These are phyloP conservation scores for Bombus waltoni DNA, from an alignment of 1,140 invertebrate species.

Conservation along the genomic window DNA sequence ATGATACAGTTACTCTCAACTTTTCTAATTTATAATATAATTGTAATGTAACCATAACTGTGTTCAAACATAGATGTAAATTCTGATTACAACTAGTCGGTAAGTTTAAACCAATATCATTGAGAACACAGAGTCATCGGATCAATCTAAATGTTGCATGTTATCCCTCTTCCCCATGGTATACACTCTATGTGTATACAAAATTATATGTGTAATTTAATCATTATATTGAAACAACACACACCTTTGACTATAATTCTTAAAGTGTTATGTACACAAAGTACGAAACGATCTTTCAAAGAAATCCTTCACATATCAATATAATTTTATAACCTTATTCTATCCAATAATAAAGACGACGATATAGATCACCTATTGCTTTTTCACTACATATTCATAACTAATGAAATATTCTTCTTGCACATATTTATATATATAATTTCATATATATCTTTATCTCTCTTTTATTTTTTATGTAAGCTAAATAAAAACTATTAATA, in stretches of 20 bases:
- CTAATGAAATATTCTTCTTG: conserved; percentile 12
- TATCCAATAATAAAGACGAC: conserved; percentile 59
- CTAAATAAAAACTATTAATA: conserved; percentile 22
- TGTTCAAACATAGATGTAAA: conserved; percentile 25
- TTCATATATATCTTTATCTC: conserved; percentile 13
- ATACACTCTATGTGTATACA: conserved; percentile 40
- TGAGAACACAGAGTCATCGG: conserved; percentile 39
- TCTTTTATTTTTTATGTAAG: neutral
- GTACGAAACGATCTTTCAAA: conserved; percentile 24
- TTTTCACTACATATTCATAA: conserved; percentile 1
- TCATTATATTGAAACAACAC: conserved; percentile 40
- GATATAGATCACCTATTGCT: conserved; percentile 38
- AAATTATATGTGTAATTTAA: conserved; percentile 40
- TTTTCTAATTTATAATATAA: conserved; percentile 44
- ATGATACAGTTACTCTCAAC: conserved; percentile 24
- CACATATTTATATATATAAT: neutral
- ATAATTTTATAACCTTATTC: conserved; percentile 26
- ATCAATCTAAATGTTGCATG: conserved; percentile 61
- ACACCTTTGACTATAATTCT: conserved; percentile 24
- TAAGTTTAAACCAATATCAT: conserved; percentile 23
- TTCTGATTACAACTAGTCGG: conserved; percentile 14
- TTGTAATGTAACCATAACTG: conserved; percentile 25
- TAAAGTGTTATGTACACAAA: conserved; percentile 30
- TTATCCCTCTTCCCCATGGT: conserved; percentile 49
- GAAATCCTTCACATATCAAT: conserved; percentile 30